A percentile compares a stretch with the other conserved stretches of the same genome.
phyloP scores from a whole-genome alignment of 2,113 vertebrate genomes.

The Corythoichthys haematopterus region DNA sequence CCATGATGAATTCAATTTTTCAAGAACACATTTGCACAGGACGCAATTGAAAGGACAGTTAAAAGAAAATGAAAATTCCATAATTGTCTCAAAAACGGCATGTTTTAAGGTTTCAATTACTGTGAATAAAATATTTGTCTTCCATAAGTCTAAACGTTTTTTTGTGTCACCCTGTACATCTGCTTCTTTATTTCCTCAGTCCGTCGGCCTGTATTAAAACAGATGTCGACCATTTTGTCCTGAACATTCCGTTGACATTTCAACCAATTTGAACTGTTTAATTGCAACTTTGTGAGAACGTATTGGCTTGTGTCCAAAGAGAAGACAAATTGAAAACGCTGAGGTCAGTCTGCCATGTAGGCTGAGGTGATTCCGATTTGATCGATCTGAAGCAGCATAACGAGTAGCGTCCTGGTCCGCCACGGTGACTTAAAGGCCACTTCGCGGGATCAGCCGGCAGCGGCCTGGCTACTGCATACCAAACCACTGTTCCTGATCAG shows the following conservation, averaged over 20 bases:
- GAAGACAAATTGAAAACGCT: not conserved
- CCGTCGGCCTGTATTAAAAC: not conserved
- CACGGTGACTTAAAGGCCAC: constrained; percentile 9
- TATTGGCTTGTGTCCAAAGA: not conserved
- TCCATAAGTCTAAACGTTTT: no score
- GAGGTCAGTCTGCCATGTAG: not conserved
- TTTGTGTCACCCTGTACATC: not conserved
- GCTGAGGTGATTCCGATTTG: not conserved
- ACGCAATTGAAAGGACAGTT: no score
- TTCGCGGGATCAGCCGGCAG: not conserved
- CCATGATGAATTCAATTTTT: no score
- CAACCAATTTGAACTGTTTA: not conserved
- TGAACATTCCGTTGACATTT: not conserved
- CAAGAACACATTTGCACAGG: no score
- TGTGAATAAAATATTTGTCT: no score
- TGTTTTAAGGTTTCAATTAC: no score
- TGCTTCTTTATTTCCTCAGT: not conserved
- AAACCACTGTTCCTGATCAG: constrained; percentile 98
- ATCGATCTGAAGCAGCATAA: not conserved
- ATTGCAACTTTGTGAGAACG: not conserved
- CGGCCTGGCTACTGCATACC: constrained; percentile 84
- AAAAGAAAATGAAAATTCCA: no score
- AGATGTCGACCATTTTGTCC: not conserved
- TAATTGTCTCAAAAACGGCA: no score
- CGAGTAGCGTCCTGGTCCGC: not conserved